Conservation (phyloP, 2,888 invertebrate genomes). For the Gnatocerus cornutus region DNA sequence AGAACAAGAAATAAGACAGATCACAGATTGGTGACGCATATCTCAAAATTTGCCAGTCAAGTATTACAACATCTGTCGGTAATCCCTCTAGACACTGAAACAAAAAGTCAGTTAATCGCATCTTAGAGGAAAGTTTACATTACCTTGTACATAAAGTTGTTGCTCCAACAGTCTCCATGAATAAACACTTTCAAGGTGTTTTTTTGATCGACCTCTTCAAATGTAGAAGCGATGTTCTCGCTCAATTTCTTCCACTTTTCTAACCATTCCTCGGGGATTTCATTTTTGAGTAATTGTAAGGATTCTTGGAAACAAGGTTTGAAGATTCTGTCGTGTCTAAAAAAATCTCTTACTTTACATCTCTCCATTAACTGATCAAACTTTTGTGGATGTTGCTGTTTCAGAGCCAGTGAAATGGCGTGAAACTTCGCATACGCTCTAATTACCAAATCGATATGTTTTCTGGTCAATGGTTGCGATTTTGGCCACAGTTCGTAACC, state of each 20-base stretch:
- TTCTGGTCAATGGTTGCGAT: slow-evolving; percentile 57
- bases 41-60: slow-evolving; percentile 46
- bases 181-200: slow-evolving; percentile 21
- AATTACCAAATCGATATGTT: slow-evolving; percentile 56
- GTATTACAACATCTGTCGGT: slow-evolving; percentile 28
- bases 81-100: slow-evolving; percentile 1
- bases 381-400: slow-evolving; percentile 40
- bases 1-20: slow-evolving; percentile 42
- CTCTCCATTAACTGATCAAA: neutral
- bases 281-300: slow-evolving; percentile 3
- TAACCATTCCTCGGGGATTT: neutral
- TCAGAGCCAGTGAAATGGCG: slow-evolving; percentile 55
- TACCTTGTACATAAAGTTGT: slow-evolving; percentile 44
- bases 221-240: neutral
- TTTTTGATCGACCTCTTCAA: neutral
- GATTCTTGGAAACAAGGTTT: too few relatives aligned
- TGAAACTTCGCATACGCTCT: slow-evolving; percentile 57
- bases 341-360: neutral
- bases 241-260: neutral
- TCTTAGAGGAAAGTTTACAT: neutral
- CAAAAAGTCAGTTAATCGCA: neutral
- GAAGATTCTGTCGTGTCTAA: too few relatives aligned
- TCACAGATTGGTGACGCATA: slow-evolving; percentile 38
- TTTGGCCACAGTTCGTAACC: slow-evolving; percentile 57
- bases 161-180: slow-evolving; percentile 51